Evolutionary conservation across 2,888 invertebrate species (phyloP).

Genomic region (Cartodere bifasciata): DNA sequence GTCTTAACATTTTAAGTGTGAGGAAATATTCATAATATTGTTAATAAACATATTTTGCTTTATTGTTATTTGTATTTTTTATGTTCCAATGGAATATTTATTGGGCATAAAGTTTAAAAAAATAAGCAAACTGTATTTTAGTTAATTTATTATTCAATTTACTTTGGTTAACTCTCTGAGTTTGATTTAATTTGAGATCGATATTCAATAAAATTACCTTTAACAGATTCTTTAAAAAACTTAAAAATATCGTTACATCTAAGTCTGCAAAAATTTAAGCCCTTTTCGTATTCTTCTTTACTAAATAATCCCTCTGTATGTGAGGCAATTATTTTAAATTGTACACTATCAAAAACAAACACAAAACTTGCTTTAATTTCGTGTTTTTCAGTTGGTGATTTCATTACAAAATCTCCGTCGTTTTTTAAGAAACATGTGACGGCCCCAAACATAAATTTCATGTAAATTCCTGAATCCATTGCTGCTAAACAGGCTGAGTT

Average conservation of each 20-base stretch:
- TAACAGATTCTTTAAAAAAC: conserved; percentile 65
- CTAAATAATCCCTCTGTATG: conserved; percentile 60
- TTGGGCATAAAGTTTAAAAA: no score
- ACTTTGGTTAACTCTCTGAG: no score
- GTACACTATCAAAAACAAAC: conserved; percentile 60
- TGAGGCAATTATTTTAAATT: conserved; percentile 45
- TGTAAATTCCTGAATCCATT: conserved; percentile 69
- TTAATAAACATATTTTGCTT: no score
- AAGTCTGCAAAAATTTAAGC: conserved; percentile 49
- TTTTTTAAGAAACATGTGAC: conserved; percentile 59
- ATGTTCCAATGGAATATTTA: no score
- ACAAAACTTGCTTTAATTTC: conserved; percentile 50
- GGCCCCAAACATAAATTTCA: conserved; percentile 72
- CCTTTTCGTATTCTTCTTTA: conserved; percentile 51
- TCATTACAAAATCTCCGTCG: conserved; percentile 38
- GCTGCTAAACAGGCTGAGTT: conserved; percentile 76
- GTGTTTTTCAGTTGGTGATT: conserved; percentile 31
- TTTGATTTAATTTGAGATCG: no score
- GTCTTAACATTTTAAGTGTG: no score
- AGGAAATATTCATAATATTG: no score
- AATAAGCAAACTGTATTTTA: no score
- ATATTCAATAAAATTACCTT: no score
- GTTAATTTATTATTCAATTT: no score
- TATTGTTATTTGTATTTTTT: no score
- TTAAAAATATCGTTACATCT: conserved; percentile 57